phyloP scores from a whole-genome alignment of 2,797 vertebrate species.

The Pipistrellus kuhlii region DNA sequence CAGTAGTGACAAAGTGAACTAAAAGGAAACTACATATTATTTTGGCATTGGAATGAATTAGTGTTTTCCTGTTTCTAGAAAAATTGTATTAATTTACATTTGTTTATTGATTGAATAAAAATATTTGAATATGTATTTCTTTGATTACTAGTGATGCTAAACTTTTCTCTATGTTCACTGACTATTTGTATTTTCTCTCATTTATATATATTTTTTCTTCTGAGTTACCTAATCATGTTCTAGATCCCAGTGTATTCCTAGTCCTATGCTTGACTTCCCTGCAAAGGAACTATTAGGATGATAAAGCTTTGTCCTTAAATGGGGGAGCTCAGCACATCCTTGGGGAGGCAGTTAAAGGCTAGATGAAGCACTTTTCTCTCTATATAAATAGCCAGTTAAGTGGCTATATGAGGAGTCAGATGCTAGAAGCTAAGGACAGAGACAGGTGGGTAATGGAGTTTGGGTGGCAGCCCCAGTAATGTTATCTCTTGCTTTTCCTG shows the following conservation, averaged over 20 bases:
- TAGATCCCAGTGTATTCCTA: not conserved
- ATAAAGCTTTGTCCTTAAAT: conserved; percentile 21
- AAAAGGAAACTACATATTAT: conserved; percentile 51
- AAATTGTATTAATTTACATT: conserved; percentile 53
- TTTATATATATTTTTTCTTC: conserved; percentile 28
- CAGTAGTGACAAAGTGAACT: conserved; percentile 31
- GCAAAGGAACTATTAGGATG: not conserved
- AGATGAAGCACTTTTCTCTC: not conserved
- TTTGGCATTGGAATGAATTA: not conserved
- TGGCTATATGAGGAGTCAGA: not conserved
- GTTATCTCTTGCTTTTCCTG: conserved; percentile 36
- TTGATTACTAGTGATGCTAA: conserved; percentile 29
- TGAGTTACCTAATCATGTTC: conserved; percentile 46
- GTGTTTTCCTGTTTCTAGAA: conserved; percentile 41
- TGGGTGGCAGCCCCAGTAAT: conserved; percentile 20
- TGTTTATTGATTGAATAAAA: conserved; percentile 56
- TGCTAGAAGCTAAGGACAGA: conserved; percentile 18
- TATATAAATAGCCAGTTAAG: not conserved
- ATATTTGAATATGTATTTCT: conserved; percentile 32
- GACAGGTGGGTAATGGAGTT: not conserved
- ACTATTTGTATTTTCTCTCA: conserved; percentile 50
- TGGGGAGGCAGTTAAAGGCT: not conserved
- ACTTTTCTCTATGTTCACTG: not conserved
- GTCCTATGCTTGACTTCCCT: conserved; percentile 14
- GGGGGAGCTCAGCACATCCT: conserved; percentile 27